Evolutionary conservation across 2,888 invertebrate species (phyloP).

Genomic region (Molorchus minor): DNA sequence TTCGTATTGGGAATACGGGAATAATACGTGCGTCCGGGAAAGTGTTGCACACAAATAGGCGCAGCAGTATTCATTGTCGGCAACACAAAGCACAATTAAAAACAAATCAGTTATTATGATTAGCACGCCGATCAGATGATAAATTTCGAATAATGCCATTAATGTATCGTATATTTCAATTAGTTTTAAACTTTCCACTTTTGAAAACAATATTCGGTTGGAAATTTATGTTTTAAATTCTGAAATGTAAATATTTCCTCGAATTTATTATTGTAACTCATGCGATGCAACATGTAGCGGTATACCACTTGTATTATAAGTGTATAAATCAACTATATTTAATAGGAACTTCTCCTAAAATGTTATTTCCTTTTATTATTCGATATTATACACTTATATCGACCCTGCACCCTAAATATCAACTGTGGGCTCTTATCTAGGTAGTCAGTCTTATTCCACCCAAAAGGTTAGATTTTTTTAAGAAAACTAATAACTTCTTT

Average conservation of each 20-base stretch:
- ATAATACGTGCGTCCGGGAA: conserved; percentile 29
- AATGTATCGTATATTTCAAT: conserved; percentile 43
- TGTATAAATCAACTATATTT: too few relatives aligned
- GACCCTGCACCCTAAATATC: too few relatives aligned
- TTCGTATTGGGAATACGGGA: conserved; percentile 33
- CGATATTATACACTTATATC: too few relatives aligned
- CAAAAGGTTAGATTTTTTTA: too few relatives aligned
- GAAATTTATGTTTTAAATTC: conserved; percentile 35
- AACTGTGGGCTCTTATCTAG: too few relatives aligned
- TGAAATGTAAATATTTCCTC: conserved; percentile 21
- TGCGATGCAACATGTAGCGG: too few relatives aligned
- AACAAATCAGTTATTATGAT: conserved; percentile 46
- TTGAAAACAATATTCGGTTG: conserved; percentile 36
- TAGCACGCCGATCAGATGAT: conserved; percentile 38
- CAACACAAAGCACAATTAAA: conserved; percentile 42
- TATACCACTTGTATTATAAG: too few relatives aligned
- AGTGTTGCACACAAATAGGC: conserved; percentile 36
- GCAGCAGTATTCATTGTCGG: conserved; percentile 39
- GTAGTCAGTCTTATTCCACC: too few relatives aligned
- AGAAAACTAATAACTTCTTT: too few relatives aligned
- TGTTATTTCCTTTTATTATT: too few relatives aligned
- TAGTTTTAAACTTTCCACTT: conserved; percentile 35
- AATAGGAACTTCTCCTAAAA: too few relatives aligned
- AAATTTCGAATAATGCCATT: conserved; percentile 42
- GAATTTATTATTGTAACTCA: conserved; percentile 14